Evolutionary conservation across 2,888 invertebrate species (phyloP), one percentile per base, ranked within the genome.

Genomic region (Molorchus minor): DNA sequence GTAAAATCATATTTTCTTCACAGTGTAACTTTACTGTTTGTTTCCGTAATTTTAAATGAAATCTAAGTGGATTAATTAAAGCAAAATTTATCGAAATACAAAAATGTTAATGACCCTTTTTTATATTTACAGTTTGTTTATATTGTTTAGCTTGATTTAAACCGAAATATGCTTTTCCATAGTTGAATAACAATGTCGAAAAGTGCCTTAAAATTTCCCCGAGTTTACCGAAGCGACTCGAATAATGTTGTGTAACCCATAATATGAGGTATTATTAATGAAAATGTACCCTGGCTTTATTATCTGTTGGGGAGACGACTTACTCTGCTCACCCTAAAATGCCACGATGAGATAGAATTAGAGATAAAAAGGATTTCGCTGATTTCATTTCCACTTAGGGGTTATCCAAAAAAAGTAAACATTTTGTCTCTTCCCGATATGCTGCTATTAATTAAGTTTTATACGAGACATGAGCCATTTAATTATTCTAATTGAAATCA

Each of bases 351-450:
- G 65, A 67, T 62, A 64, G 61, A 71, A 67, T 66, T 65, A 60
- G 57, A 63, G 65, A 65, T 65, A 65, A 65, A n/a, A 65, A 63
- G 65, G 65, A 65, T 65, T 65, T 65, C 55, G 63, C 63, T 70
- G 64, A 71, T 71, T 71, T 71, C 69, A 70, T 71, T 71, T 70
- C 66, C 66, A 68, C 67, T 71, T 66, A 62, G 66, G 62, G 68
- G 70, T 68, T 70, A 69, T 70, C 65, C 63, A 13, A 62, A 67
- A 61, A 47, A 65, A 65, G 62, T 58, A 65, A 65, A 65, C 60
- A 65, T 53, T 60, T 45, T 20, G 40, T 29, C 41, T 51, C 46
- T 15, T 13, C 33, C 17, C 33, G 30, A 53, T 17, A 49, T 29
- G 38, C 36, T 49, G 36, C 38, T 38, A 29, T 38, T 49, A 49